Evolutionary conservation across 2,113 vertebrate species (phyloP).

Genomic region (Campylomormyrus tamandua): DNA sequence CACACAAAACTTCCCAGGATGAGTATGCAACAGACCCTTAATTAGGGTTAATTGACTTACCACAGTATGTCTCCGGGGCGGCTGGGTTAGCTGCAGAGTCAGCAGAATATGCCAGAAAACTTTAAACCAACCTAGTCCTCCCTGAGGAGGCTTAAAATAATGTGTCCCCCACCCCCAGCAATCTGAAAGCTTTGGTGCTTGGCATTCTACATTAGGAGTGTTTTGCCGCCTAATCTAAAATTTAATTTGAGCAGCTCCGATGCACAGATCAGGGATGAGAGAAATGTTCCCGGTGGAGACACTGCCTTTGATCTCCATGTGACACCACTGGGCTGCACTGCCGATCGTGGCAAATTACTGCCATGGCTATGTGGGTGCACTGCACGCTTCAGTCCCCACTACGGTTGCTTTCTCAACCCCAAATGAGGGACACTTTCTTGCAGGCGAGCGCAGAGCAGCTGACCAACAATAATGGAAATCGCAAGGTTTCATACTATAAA

Average conservation of each 20-base stretch:
- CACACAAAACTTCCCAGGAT: background rate
- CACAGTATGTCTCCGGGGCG: constrained; percentile 8
- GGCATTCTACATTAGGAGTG: constrained; percentile 14
- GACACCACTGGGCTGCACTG: constrained; percentile 14
- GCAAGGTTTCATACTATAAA: too few species aligned
- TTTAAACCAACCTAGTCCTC: constrained; percentile 3
- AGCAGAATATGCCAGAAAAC: constrained; percentile 1
- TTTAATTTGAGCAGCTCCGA: constrained; percentile 30
- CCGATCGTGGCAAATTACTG: constrained; percentile 24
- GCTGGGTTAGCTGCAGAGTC: constrained; percentile 4
- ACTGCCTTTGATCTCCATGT: constrained; percentile 28
- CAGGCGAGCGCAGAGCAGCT: too few species aligned
- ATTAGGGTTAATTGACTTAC: constrained; percentile 33
- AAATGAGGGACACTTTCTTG: too few species aligned
- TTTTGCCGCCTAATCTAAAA: constrained; percentile 34
- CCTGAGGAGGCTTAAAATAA: constrained; percentile 12
- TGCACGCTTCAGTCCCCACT: background rate
- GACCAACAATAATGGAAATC: too few species aligned
- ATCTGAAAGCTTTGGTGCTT: constrained; percentile 16
- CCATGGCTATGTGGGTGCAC: background rate
- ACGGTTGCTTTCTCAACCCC: too few species aligned
- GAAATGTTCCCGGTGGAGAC: constrained; percentile 12
- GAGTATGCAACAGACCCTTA: constrained; percentile 5
- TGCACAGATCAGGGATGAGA: background rate
- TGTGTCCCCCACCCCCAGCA: background rate